Conservation (phyloP, 2,113 vertebrate genomes). For the Pseudois nayaur region DNA sequence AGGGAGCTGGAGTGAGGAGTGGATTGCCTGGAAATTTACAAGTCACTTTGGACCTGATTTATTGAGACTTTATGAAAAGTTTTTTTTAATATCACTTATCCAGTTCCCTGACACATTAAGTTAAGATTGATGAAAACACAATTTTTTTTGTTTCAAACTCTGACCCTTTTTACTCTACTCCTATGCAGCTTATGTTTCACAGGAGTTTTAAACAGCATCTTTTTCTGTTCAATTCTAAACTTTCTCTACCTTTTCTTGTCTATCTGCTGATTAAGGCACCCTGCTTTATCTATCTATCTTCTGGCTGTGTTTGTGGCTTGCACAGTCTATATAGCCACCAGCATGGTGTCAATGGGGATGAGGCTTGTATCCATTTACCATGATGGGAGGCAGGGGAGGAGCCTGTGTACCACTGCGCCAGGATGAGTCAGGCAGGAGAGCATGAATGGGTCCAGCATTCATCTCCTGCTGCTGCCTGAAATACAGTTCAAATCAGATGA, state of each 20-base stretch:
- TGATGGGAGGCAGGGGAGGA: accelerated
- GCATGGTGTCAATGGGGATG: background rate
- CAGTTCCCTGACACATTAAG: slow-evolving; percentile 54
- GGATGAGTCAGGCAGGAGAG: no score
- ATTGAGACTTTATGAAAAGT: slow-evolving; percentile 69
- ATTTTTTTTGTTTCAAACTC: slow-evolving; percentile 27
- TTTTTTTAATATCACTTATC: slow-evolving; percentile 29
- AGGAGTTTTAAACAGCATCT: background rate
- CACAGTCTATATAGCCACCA: background rate
- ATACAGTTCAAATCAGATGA: background rate
- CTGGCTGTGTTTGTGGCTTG: background rate
- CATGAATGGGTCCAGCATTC: background rate
- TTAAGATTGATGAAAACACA: slow-evolving; percentile 63
- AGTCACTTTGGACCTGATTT: slow-evolving; percentile 64
- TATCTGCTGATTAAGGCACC: background rate
- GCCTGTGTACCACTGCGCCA: background rate
- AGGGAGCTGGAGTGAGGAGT: background rate
- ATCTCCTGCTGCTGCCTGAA: background rate
- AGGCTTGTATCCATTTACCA: background rate
- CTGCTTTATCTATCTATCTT: background rate
- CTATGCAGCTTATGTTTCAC: background rate
- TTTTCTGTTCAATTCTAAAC: background rate
- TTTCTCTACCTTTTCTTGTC: background rate
- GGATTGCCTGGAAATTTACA: slow-evolving; percentile 64
- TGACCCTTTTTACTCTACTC: background rate